Evolutionary conservation across 2,113 vertebrate genomes (phyloP), one percentile per base, ranked within the genome.

Genomic region (Apeltes quadracus): DNA sequence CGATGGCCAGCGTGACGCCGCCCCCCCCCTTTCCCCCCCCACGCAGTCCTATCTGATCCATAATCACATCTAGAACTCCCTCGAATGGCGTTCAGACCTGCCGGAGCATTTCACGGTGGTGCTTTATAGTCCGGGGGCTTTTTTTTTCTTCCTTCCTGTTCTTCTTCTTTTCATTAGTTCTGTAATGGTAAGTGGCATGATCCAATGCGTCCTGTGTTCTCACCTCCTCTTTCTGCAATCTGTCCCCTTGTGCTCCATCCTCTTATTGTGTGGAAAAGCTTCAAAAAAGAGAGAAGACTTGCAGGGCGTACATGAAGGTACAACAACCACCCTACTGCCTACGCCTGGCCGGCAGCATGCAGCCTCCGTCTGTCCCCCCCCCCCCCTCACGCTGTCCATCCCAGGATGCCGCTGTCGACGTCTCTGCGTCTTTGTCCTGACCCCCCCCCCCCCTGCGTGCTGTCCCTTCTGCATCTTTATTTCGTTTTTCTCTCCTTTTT

Each of bases 241-340:
- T 84, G 54, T 87, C 71, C 89, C 69, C 81, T n/a, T 87, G 44
- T 85, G 76, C 77, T 79, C 81, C 67, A 79, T 84, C 77, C 39
- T 80, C 82, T 76, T 70, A 75, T 88, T 81, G 74, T 84, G 62
- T 72, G 86, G 92, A 95, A 96, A 97, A 99, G 97, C 97, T 98
- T 93, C 97, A 98, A 96, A 98, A 98, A 93, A 94, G 97, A 94
- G 97, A 98, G 95, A 97, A 96, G 96, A 99, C 97, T 91, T 99
- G 97, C 96, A 97, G 97, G 95, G 96, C 96, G 83, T 98, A 98
- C 93, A 97, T 98, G 96, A 99, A 99, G 97, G 97, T 98, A n/a
- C n/a, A n/a, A 98, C 95, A 84, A 64, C 82, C 29, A 32, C 55
- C 74, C 76, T 66, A 69, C 63, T 73, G 41, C 56, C 79, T 44